Conservation (phyloP, 2,797 vertebrate genomes). For the Falco berigora region DNA sequence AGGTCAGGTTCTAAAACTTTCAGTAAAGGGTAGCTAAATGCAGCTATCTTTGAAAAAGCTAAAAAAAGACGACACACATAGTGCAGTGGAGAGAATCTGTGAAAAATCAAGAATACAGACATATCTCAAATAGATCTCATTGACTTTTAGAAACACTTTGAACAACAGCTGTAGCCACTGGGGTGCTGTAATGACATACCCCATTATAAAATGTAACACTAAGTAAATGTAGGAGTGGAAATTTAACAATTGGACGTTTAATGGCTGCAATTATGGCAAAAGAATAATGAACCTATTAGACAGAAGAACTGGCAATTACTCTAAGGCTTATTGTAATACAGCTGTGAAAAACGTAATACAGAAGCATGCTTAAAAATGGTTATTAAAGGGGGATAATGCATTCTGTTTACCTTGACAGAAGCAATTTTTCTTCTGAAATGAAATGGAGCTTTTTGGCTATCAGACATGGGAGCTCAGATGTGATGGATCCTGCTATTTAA, state of each 20-base stretch:
- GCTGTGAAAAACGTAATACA: conserved; percentile 78
- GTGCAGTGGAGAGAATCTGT: conserved; percentile 3
- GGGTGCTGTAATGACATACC: conserved; percentile 73
- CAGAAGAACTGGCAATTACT: conserved; percentile 80
- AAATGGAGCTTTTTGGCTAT: conserved; percentile 73
- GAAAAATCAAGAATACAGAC: conserved; percentile 64
- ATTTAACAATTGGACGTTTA: conserved; percentile 84
- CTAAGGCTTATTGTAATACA: conserved; percentile 80
- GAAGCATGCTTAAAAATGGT: conserved; percentile 77
- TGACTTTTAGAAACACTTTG: conserved; percentile 74
- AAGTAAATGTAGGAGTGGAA: conserved; percentile 79
- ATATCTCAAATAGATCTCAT: conserved; percentile 71
- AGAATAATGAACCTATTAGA: conserved; percentile 85
- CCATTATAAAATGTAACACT: conserved; percentile 83
- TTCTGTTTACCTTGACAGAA: conserved; percentile 79
- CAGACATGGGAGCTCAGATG: conserved; percentile 72
- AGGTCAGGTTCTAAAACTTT: conserved; percentile 61
- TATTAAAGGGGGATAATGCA: conserved; percentile 79
- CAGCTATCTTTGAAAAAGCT: conserved; percentile 48
- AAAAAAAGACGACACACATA: conserved; percentile 19
- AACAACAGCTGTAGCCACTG: conserved; percentile 74
- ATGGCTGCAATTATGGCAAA: conserved; percentile 84
- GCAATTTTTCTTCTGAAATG: conserved; percentile 73
- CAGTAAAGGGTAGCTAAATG: conserved; percentile 49
- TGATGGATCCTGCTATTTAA: conserved; percentile 73